Percentiles rank a stretch among this genome's conserved stretches.
phyloP scores from a whole-genome alignment of 2,113 vertebrate genomes.

The Dissostichus mawsoni region DNA sequence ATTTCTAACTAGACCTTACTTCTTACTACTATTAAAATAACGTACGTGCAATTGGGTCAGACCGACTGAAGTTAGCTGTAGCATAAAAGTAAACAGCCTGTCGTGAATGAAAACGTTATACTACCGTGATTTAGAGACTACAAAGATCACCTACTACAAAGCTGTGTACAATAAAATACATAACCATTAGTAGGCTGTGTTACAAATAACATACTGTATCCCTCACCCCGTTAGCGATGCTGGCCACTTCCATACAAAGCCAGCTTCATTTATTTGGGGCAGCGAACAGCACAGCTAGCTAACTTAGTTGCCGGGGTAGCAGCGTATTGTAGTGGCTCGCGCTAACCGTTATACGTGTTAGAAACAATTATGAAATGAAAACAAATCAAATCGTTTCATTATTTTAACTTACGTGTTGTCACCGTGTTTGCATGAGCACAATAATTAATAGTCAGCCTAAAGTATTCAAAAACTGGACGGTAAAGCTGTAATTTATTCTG shows the following conservation, averaged over 20 bases:
- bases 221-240: slow-evolving; percentile 52
- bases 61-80: slow-evolving; percentile 45
- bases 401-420: accelerated
- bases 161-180: not conserved
- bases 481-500: slow-evolving; percentile 45
- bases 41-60: not conserved
- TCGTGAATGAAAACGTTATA: not conserved
- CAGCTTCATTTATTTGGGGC: slow-evolving; percentile 60
- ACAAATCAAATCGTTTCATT: not conserved
- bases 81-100: not conserved
- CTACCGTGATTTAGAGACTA: not conserved
- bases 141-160: not conserved
- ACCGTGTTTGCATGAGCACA: accelerated
- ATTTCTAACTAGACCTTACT: not conserved
- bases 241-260: slow-evolving; percentile 65
- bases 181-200: not conserved
- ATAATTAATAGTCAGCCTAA: accelerated
- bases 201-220: slow-evolving; percentile 10
- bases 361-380: not conserved
- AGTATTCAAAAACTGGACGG: not conserved
- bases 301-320: slow-evolving; percentile 24
- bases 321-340: not conserved
- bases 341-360: not conserved
- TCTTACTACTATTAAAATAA: not conserved
- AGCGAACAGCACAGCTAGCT: slow-evolving; percentile 31